Conservation (phyloP, 2,113 vertebrate species). For the Stegostoma tigrinum region DNA sequence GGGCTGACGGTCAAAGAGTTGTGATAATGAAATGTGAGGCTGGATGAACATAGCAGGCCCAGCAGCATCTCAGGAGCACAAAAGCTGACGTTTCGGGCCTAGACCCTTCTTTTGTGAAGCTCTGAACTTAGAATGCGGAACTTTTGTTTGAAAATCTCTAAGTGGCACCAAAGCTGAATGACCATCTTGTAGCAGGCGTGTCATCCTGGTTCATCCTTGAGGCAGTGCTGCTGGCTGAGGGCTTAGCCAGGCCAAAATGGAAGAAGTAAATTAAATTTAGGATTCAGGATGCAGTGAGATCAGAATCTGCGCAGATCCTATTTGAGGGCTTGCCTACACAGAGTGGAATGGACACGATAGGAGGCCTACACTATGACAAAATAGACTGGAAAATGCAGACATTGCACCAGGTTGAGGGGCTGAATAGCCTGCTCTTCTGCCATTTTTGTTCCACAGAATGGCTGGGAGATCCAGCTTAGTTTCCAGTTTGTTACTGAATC, state of each 20-base stretch:
- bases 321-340: neutral
- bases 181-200: neutral
- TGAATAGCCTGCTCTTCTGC: neutral
- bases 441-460: neutral
- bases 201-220: neutral
- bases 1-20: neutral
- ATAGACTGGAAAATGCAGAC: neutral
- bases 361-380: neutral
- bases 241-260: neutral
- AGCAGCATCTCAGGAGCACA: too few relatives aligned
- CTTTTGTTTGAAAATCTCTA: neutral
- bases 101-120: neutral
- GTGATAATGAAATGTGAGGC: too few relatives aligned
- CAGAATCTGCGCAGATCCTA: neutral
- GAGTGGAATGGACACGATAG: neutral
- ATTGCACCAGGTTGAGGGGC: neutral
- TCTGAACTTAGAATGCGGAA: neutral
- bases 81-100: too few relatives aligned
- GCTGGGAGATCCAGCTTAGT: neutral
- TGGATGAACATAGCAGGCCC: too few relatives aligned
- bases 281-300: neutral
- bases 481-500: neutral
- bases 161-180: neutral
- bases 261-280: neutral
- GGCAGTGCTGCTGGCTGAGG: neutral